phyloP scores from a whole-genome alignment of 1,140 invertebrate genomes.

The Drosophila ananassae region DNA sequence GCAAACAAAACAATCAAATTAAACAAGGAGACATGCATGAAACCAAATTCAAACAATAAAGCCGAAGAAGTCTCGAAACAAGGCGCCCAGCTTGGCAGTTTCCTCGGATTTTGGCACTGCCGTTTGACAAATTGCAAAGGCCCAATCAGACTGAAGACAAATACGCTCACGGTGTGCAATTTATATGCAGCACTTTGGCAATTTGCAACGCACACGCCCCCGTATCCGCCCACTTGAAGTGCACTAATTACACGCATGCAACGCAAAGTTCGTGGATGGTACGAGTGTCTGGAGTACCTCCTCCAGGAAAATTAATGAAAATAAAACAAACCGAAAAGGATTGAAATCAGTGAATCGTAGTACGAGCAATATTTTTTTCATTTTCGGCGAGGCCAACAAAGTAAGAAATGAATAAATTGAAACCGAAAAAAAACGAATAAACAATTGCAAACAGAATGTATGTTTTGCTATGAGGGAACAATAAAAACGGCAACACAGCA shows the following conservation, averaged over 20 bases:
- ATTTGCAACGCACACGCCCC: constrained; percentile 39
- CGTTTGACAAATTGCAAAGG: constrained; percentile 37
- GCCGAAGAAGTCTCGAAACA: not conserved
- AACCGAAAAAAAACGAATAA: constrained; percentile 46
- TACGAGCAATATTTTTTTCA: constrained; percentile 4
- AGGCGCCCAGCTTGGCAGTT: not conserved
- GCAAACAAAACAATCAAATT: constrained; percentile 1
- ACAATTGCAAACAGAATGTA: constrained; percentile 38
- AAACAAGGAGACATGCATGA: constrained; percentile 21
- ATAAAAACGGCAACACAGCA: constrained; percentile 23
- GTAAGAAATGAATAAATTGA: constrained; percentile 43
- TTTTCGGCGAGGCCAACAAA: constrained; percentile 9
- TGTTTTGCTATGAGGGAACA: constrained; percentile 29
- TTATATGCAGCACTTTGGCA: constrained; percentile 66
- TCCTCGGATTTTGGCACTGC: not conserved
- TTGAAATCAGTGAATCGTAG: constrained; percentile 9
- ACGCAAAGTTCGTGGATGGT: constrained; percentile 11
- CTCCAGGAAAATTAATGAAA: constrained; percentile 23
- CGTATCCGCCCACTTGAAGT: not conserved
- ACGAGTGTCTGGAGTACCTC: not conserved
- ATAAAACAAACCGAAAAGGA: constrained; percentile 15
- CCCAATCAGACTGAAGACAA: constrained; percentile 59
- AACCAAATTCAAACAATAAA: constrained; percentile 7
- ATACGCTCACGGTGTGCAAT: constrained; percentile 61
- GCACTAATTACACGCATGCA: constrained; percentile 68